phyloP scores from a whole-genome alignment of 2,888 invertebrate species.

The Brachyopa scutellaris region DNA sequence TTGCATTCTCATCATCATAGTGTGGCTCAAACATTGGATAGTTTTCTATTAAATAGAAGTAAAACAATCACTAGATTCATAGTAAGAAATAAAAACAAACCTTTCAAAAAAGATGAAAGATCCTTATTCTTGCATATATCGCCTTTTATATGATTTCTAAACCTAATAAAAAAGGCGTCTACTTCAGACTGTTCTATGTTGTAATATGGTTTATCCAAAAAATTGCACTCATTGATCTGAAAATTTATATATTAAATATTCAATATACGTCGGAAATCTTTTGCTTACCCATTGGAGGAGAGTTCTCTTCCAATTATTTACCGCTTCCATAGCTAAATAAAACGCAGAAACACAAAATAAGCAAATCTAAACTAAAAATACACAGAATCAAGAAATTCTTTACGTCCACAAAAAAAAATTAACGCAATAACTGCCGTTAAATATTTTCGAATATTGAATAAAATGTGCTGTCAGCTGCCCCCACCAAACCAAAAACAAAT shows the following conservation, averaged over 20 bases:
- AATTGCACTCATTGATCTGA: slow-evolving; percentile 77
- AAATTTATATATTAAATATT: not conserved
- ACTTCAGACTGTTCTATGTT: slow-evolving; percentile 79
- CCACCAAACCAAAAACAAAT: no score
- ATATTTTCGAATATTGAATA: slow-evolving; percentile 16
- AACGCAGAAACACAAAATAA: slow-evolving; percentile 13
- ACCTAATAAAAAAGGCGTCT: slow-evolving; percentile 77
- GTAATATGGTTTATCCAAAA: slow-evolving; percentile 74
- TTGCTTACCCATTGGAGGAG: slow-evolving; percentile 77
- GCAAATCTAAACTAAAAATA: slow-evolving; percentile 9
- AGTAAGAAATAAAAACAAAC: slow-evolving; percentile 71
- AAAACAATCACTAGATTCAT: not conserved
- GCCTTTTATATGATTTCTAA: slow-evolving; percentile 51
- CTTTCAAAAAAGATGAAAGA: slow-evolving; percentile 75
- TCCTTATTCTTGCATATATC: slow-evolving; percentile 27
- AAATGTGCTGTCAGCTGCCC: slow-evolving; percentile 23
- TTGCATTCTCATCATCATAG: slow-evolving; percentile 74
- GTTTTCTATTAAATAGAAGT: slow-evolving; percentile 73
- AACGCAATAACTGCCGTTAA: slow-evolving; percentile 29
- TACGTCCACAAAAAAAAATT: not conserved
- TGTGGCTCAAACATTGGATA: slow-evolving; percentile 77
- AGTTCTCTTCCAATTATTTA: slow-evolving; percentile 76
- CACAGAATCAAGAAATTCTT: not conserved
- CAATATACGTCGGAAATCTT: no score
- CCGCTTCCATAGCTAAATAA: slow-evolving; percentile 69